Conservation (phyloP, 2,797 vertebrate genomes). For the Melopsittacus undulatus region DNA sequence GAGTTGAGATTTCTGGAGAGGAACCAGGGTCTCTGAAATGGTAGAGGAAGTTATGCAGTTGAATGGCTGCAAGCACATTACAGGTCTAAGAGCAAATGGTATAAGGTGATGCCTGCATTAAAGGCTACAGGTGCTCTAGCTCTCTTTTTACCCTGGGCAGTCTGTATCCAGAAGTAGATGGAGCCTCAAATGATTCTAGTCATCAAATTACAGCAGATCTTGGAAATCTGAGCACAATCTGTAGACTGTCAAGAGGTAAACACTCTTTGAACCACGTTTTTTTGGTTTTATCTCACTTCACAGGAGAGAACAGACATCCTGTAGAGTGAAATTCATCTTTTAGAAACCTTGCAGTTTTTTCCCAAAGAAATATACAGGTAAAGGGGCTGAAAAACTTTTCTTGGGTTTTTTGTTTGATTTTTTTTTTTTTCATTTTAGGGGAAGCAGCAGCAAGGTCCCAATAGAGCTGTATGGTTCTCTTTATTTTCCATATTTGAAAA, state of each 20-base stretch:
- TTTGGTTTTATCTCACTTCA: neutral
- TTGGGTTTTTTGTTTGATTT: neutral
- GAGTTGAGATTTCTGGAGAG: neutral
- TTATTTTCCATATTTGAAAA: neutral
- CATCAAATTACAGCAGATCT: neutral
- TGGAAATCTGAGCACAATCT: neutral
- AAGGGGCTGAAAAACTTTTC: neutral
- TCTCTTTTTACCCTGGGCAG: neutral
- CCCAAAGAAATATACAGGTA: neutral
- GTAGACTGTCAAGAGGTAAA: neutral
- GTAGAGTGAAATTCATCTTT: neutral
- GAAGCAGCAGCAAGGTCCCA: neutral
- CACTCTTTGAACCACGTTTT: neutral
- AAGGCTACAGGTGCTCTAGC: neutral
- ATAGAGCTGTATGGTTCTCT: neutral
- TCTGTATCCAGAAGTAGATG: neutral
- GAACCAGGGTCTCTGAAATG: neutral
- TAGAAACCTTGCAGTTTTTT: neutral
- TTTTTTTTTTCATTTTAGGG: neutral
- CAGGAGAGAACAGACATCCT: neutral
- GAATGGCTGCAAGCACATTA: neutral
- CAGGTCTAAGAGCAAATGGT: neutral
- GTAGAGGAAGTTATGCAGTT: neutral
- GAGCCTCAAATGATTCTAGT: neutral
- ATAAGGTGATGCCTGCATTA: neutral